Percentiles rank a stretch among this genome's conserved stretches.
Evolutionary conservation across 2,888 invertebrate genomes (phyloP).

Genomic region (Drosophila setosimentum): DNA sequence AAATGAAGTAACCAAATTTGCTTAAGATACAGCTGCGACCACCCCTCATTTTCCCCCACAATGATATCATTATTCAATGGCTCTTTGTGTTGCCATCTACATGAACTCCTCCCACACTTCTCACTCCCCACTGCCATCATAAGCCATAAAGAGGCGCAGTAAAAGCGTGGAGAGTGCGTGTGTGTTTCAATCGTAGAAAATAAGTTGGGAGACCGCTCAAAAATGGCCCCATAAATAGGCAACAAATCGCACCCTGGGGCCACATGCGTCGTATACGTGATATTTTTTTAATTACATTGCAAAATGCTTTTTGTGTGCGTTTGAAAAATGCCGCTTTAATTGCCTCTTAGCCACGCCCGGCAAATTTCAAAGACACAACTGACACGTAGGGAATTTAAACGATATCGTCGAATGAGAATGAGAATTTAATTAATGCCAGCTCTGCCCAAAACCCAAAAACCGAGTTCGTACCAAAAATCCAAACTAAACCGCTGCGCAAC

Average conservation of each 20-base stretch:
- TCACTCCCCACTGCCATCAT: constrained; percentile 12
- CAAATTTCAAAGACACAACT: constrained; percentile 33
- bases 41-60: neutral
- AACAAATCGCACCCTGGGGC: constrained; percentile 69
- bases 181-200: constrained; percentile 54
- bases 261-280: constrained; percentile 74
- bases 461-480: constrained; percentile 21
- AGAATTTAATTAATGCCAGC: constrained; percentile 68
- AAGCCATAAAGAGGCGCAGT: constrained; percentile 48
- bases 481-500: constrained; percentile 7
- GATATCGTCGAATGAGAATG: constrained; percentile 41
- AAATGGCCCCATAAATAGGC: constrained; percentile 69
- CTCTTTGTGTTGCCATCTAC: constrained; percentile 10
- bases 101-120: neutral
- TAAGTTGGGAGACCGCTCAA: constrained; percentile 35
- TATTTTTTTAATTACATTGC: constrained; percentile 76
- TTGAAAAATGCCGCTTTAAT: constrained; percentile 67
- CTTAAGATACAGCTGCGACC: constrained; percentile 38
- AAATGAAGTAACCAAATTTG: constrained; percentile 28
- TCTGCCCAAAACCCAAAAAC: constrained; percentile 21
- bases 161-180: constrained; percentile 41
- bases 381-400: constrained; percentile 28
- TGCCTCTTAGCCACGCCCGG: constrained; percentile 34
- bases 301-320: constrained; percentile 52
- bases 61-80: constrained; percentile 44